A percentile compares a stretch with the other conserved stretches of the same genome.
phyloP scores from a whole-genome alignment of 2,888 invertebrate genomes.

The Cynaeus angustus region DNA sequence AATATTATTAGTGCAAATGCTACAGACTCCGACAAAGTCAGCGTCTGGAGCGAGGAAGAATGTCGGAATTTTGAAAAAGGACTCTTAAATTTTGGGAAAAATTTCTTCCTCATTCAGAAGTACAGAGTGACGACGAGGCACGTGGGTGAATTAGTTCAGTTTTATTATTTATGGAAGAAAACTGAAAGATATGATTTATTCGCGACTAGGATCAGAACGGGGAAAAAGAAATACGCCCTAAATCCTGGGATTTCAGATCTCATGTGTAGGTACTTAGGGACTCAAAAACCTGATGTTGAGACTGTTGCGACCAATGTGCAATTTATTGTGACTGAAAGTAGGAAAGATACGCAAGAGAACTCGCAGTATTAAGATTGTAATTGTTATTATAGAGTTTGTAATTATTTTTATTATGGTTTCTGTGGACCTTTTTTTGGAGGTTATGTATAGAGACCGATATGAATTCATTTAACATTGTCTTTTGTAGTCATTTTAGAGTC shows the following conservation, averaged over 20 bases:
- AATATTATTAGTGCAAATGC: constrained; percentile 13
- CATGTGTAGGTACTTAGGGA: constrained; percentile 38
- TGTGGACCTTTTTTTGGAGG: not conserved
- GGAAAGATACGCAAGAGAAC: constrained; percentile 30
- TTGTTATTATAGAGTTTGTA: not conserved
- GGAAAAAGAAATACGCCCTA: constrained; percentile 46
- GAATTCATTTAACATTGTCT: not conserved
- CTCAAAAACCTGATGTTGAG: constrained; percentile 8
- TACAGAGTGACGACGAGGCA: constrained; percentile 32
- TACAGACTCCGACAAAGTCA: not conserved
- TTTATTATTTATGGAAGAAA: constrained; percentile 51
- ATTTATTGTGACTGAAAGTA: constrained; percentile 38
- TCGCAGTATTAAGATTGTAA: constrained; percentile 44
- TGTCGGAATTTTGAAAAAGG: constrained; percentile 48
- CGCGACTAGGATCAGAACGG: constrained; percentile 41
- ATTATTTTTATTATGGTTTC: constrained; percentile 2
- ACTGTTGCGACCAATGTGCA: constrained; percentile 40
- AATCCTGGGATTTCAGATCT: constrained; percentile 51
- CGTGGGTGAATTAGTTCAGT: constrained; percentile 49
- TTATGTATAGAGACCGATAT: constrained; percentile 2
- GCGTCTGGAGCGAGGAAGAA: constrained; percentile 48
- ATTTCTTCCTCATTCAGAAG: constrained; percentile 47
- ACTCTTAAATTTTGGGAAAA: constrained; percentile 44
- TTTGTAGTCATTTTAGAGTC: not conserved
- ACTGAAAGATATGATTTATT: constrained; percentile 48